Evolutionary conservation across 2,888 invertebrate genomes (phyloP), one percentile per base, ranked within the genome.

Genomic region (Cryptocheilus praepositus): DNA sequence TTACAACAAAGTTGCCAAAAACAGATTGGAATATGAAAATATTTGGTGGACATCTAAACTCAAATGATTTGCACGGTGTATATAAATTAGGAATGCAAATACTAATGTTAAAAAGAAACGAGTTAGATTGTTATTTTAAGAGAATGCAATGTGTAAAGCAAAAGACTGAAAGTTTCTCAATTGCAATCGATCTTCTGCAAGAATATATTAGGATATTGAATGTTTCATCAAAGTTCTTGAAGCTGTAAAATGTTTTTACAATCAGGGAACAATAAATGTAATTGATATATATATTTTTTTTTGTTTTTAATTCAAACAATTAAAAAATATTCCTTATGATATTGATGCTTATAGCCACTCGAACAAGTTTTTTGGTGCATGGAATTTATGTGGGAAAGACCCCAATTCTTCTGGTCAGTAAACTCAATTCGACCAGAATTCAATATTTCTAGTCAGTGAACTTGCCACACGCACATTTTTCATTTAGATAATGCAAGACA

Each of bases 21-120:
- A 66, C 81, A 54, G 18, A 68, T 25, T 83, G 82, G 83, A 83
- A 78, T 54, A 66, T 74, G 43, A 85, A 82, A 71, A 79, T 88
- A 56, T 88, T 85, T 66, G 70, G 71, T 0, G 64, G 72, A 55
- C 61, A 76, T 15, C 81, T 86, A 65, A 67, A 74, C 51, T 28
- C 45, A 21, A 52, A 77, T 11, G 87, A 88, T 58, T 21, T 64
- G 4, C 19, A 56, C 11, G 36, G 63, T n/a, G 64, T 81, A 16
- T 61, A 74, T 70, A 45, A 61, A 16, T 46, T 84, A 21, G 85
- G 73, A 16, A 64, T 64, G 64, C 60, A 64, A 60, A 67, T 88
- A 64, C 70, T 85, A 2, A 61, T 77, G 25, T 54, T 73, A 18
- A 84, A 81, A 56, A 79, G 56, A 60, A 56, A 45, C 1, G 74